phyloP scores from a whole-genome alignment of 2,113 vertebrate genomes.

The Rhynchopsitta pachyrhyncha region DNA sequence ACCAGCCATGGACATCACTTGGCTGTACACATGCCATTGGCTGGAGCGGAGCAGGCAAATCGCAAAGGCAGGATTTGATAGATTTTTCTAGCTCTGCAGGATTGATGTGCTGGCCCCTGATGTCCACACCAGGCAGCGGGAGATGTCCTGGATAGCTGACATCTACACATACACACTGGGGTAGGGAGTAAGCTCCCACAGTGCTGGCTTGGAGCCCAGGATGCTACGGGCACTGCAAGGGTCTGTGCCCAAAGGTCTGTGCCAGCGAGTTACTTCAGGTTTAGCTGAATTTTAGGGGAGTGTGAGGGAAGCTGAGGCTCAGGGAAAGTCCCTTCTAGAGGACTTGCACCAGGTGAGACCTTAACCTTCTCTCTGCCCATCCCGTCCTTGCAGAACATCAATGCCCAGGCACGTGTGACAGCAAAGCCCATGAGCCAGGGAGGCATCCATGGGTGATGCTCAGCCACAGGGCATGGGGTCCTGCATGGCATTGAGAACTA shows the following conservation, averaged over 20 bases:
- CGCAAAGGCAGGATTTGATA: not conserved
- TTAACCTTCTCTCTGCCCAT: not conserved
- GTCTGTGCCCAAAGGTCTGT: not conserved
- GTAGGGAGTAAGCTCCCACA: conserved; percentile 59
- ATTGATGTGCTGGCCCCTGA: conserved; percentile 86
- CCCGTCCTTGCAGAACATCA: not conserved
- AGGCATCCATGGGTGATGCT: not conserved
- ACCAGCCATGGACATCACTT: not conserved
- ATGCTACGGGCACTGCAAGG: rapidly evolving
- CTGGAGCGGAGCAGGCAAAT: not conserved
- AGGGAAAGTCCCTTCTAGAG: not conserved
- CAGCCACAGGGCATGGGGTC: rapidly evolving
- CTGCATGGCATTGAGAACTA: not conserved
- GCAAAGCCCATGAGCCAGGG: conserved; percentile 10
- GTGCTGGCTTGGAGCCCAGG: not conserved
- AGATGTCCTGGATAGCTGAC: conserved; percentile 91
- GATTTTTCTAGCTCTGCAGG: conserved; percentile 43
- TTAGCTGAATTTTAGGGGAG: not conserved
- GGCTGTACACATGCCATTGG: not conserved
- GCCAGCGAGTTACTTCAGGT: not conserved
- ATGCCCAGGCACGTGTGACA: not conserved
- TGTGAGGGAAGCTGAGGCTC: not conserved
- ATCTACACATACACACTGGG: conserved; percentile 84
- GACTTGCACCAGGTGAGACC: not conserved
- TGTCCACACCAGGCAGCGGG: conserved; percentile 84